These are phyloP conservation scores for Orussus abietinus DNA, from an alignment of 1,140 invertebrate species.

Conservation along the genomic window DNA sequence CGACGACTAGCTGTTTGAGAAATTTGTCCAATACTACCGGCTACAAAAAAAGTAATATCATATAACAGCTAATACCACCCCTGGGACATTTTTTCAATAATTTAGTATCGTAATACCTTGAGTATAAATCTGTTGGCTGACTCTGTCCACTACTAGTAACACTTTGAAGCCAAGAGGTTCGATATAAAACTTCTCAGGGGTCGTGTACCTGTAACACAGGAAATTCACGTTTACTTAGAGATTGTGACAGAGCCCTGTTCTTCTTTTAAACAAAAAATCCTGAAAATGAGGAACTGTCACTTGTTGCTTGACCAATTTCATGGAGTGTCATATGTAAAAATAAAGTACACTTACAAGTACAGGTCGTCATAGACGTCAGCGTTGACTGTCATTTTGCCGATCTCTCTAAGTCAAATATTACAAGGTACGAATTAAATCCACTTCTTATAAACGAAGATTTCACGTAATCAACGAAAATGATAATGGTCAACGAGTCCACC, in stretches of 20 bases:
- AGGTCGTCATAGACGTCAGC: slow-evolving; percentile 59
- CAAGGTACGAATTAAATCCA: neutral
- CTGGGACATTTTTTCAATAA: slow-evolving; percentile 2
- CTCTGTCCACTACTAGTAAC: slow-evolving; percentile 68
- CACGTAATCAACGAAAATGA: no score
- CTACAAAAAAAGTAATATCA: slow-evolving; percentile 34
- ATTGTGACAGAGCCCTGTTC: slow-evolving; percentile 6
- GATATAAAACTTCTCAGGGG: slow-evolving; percentile 71
- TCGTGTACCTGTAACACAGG: slow-evolving; percentile 59
- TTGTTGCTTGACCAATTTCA: neutral
- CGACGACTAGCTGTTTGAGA: slow-evolving; percentile 62
- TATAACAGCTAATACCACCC: neutral
- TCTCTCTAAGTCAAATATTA: neutral
- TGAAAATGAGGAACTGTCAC: neutral
- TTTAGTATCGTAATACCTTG: slow-evolving; percentile 53
- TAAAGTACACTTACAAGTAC: slow-evolving; percentile 57
- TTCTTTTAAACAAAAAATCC: slow-evolving; percentile 7
- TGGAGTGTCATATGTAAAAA: neutral
- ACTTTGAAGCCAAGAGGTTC: slow-evolving; percentile 61
- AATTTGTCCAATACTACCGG: slow-evolving; percentile 57
- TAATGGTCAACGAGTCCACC: no score
- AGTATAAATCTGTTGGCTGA: slow-evolving; percentile 64
- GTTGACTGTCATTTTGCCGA: slow-evolving; percentile 35
- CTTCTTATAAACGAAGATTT: no score
- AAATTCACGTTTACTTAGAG: slow-evolving; percentile 10